phyloP scores from a whole-genome alignment of 2,888 invertebrate species.

The Rhagonycha lutea region DNA sequence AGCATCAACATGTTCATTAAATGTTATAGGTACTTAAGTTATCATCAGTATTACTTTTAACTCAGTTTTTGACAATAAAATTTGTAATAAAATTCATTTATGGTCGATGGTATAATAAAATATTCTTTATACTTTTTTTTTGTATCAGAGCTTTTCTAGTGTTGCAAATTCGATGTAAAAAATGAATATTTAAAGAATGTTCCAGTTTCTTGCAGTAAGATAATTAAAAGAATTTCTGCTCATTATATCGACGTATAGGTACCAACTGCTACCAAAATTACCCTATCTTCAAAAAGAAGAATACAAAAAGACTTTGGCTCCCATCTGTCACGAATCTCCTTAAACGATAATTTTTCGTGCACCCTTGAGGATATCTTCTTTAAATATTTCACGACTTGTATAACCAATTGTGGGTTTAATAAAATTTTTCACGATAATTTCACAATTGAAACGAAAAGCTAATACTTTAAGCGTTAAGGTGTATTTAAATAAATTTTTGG shows the following conservation, averaged over 20 bases:
- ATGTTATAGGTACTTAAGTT: background rate
- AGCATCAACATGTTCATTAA: background rate
- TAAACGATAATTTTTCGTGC: background rate
- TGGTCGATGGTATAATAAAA: background rate
- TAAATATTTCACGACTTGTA: slow-evolving; percentile 11
- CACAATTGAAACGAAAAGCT: slow-evolving; percentile 14
- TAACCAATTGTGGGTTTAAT: slow-evolving; percentile 10
- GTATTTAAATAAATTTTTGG: slow-evolving; percentile 28
- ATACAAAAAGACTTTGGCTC: slow-evolving; percentile 5
- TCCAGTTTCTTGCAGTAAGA: background rate
- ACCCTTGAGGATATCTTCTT: background rate
- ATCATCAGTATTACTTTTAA: background rate
- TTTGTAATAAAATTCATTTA: background rate
- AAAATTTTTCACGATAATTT: slow-evolving; percentile 1
- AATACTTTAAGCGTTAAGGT: slow-evolving; percentile 7
- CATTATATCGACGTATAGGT: background rate
- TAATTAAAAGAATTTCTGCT: background rate
- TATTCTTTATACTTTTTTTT: background rate
- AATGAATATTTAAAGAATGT: background rate
- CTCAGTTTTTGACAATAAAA: background rate
- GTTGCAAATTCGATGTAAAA: background rate
- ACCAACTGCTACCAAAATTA: slow-evolving; percentile 6
- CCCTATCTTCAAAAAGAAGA: background rate
- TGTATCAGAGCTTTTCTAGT: background rate
- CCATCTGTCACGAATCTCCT: slow-evolving; percentile 25